These are phyloP conservation scores for Lagorchestes hirsutus DNA, from an alignment of 2,797 vertebrate genomes.

Conservation along the genomic window DNA sequence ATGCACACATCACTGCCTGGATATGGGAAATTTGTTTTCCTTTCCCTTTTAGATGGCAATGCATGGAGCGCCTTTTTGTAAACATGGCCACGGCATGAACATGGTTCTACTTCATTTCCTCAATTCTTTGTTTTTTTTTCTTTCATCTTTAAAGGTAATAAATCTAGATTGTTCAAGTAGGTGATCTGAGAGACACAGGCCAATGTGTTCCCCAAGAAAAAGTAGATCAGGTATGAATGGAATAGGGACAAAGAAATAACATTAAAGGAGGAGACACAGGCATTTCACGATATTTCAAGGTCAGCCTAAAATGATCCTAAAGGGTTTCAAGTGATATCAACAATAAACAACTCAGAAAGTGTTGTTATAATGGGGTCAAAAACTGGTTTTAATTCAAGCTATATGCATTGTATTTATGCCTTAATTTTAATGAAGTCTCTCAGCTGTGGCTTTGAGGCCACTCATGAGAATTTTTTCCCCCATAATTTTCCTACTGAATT, in stretches of 20 bases:
- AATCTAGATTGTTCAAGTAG: slow-evolving; percentile 53
- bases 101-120: slow-evolving; percentile 59
- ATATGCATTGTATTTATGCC: not conserved
- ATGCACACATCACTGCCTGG: slow-evolving; percentile 44
- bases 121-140: slow-evolving; percentile 57
- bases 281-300: slow-evolving; percentile 1
- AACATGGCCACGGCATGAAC: slow-evolving; percentile 52
- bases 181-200: not conserved
- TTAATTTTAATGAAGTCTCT: slow-evolving; percentile 41
- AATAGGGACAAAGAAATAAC: not conserved
- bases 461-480: not conserved
- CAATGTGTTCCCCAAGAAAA: slow-evolving; percentile 11
- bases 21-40: slow-evolving; percentile 70
- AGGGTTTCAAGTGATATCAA: not conserved
- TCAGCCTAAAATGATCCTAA: not conserved
- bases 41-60: slow-evolving; percentile 70
- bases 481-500: slow-evolving; percentile 17
- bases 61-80: slow-evolving; percentile 56
- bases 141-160: not conserved
- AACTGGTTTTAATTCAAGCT: slow-evolving; percentile 33
- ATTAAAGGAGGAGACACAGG: slow-evolving; percentile 7
- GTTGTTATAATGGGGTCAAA: not conserved
- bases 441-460: slow-evolving; percentile 14
- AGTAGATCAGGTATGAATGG: slow-evolving; percentile 1
- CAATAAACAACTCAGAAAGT: slow-evolving; percentile 3